A percentile compares a stretch with the other conserved stretches of the same genome.
phyloP scores from a whole-genome alignment of 2,888 invertebrate genomes.

The Agriotes lineatus region DNA sequence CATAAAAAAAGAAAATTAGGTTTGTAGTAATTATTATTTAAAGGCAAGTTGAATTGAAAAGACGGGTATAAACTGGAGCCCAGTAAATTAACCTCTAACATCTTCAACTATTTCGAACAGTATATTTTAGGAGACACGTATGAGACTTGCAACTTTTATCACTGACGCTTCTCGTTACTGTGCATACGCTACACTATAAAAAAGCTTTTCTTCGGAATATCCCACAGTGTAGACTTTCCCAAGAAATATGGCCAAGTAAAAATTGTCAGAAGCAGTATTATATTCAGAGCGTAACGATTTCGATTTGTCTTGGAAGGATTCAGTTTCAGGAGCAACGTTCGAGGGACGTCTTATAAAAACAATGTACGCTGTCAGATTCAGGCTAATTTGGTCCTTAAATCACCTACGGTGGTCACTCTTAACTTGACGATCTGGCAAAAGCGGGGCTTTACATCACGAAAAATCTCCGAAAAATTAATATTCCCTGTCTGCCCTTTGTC shows the following conservation, averaged over 20 bases:
- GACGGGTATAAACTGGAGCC: no score
- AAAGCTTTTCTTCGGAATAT: no score
- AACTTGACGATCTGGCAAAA: constrained; percentile 32
- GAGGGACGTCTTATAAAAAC: neutral
- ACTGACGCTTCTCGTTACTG: no score
- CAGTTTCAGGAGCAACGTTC: neutral
- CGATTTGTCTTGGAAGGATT: constrained; percentile 12
- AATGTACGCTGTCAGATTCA: constrained; percentile 12
- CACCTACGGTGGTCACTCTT: constrained; percentile 8
- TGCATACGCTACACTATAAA: no score
- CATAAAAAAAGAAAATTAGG: no score
- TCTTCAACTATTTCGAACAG: no score
- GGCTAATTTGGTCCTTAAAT: constrained; percentile 16
- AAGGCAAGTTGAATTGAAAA: no score
- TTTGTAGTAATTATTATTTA: no score
- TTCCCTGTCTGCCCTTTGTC: constrained; percentile 39
- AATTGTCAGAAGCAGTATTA: constrained; percentile 18
- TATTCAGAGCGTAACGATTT: constrained; percentile 22
- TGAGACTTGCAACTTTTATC: no score
- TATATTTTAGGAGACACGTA: no score
- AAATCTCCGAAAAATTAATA: constrained; percentile 41
- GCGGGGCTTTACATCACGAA: constrained; percentile 14
- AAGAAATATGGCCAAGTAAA: constrained; percentile 14
- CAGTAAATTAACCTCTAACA: no score
- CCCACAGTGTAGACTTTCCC: neutral